Evolutionary conservation across 2,113 vertebrate species (phyloP).

Genomic region (Paralichthys olivaceus): DNA sequence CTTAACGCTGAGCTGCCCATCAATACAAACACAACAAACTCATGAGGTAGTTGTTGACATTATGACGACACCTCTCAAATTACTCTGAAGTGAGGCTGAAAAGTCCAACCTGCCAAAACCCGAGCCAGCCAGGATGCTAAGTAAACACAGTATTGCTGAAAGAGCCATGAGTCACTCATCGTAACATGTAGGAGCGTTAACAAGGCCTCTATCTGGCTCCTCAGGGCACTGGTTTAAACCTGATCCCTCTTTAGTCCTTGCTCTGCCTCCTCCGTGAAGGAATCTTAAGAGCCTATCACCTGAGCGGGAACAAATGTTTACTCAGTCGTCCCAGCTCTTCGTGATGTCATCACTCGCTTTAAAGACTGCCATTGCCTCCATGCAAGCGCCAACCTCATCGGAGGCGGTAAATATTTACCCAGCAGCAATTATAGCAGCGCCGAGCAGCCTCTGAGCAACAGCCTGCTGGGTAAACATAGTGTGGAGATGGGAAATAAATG

Average conservation of each 20-base stretch:
- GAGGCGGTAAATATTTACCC: slow-evolving; percentile 72
- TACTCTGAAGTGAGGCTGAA: slow-evolving; percentile 36
- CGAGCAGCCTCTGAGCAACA: slow-evolving; percentile 40
- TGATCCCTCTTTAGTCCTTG: slow-evolving; percentile 49
- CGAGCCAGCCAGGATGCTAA: slow-evolving; percentile 43
- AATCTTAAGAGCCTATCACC: slow-evolving; percentile 50
- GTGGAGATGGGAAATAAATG: slow-evolving; percentile 59
- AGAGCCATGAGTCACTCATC: slow-evolving; percentile 58
- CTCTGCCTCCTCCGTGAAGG: slow-evolving; percentile 32
- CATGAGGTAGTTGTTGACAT: slow-evolving; percentile 46
- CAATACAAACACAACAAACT: background rate
- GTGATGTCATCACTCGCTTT: slow-evolving; percentile 56
- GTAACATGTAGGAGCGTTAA: slow-evolving; percentile 24
- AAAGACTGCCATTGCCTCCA: slow-evolving; percentile 6
- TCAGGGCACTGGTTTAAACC: slow-evolving; percentile 48
- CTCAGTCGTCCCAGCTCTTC: slow-evolving; percentile 25
- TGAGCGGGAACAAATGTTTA: slow-evolving; percentile 66
- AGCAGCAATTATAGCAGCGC: slow-evolving; percentile 45
- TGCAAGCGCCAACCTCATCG: slow-evolving; percentile 33
- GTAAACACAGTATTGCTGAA: slow-evolving; percentile 47
- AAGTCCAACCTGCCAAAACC: slow-evolving; percentile 51
- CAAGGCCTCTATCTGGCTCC: slow-evolving; percentile 51
- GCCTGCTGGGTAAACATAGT: slow-evolving; percentile 64
- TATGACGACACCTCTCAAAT: slow-evolving; percentile 43
- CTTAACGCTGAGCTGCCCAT: background rate